Base-by-base conservation (phyloP, 2,113 vertebrate genomes). In the Onychostoma macrolepis region DNA sequence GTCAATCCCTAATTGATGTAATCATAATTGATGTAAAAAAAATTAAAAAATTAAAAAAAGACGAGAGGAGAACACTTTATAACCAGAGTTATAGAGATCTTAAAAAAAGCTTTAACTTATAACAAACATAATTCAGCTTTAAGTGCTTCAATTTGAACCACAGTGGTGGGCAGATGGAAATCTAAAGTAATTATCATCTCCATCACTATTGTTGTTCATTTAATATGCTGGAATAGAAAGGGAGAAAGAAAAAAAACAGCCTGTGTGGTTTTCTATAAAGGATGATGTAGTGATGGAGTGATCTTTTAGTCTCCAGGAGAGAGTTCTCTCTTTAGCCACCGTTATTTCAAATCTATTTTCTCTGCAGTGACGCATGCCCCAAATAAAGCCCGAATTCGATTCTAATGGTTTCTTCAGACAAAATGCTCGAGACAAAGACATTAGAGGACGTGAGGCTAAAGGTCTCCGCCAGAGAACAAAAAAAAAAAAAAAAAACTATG, bases 131-230 rank as follows among this genome's bases (percentile, higher is more conserved):
- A 88, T 88, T 85, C 71, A 85, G 71, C 53, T 88, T 71, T 28
- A 88, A 91, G 45, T 83, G 83, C 36, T 76, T 87, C 85, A 67
- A 61, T 88, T 80, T 86, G 28, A 77, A 71, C 50, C n/a, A 11
- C 50, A 77, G 82, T 41, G 7, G 45, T 8, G 41, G 38, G 24
- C 41, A 58, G 89, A 89, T 69, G 71, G 81, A 80, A 87, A 89
- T 86, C 86, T 90, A 12, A 84, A 89, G 87, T 87, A 84, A 90
- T 91, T 88, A 85, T 81, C 87, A 88, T 88, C 56, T 81, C 65
- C 50, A n/a, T 24, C 38, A 81, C 91, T 81, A 74, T 89, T 84
- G 83, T 86, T 21, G 45, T 50, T 43, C 56, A 78, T 85, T 69
- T 82, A 84, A 80, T 56, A 86, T 69, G 28, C 13, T 65, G 65